Conservation (phyloP, 2,113 vertebrate species). For the Lamprotornis superbus region DNA sequence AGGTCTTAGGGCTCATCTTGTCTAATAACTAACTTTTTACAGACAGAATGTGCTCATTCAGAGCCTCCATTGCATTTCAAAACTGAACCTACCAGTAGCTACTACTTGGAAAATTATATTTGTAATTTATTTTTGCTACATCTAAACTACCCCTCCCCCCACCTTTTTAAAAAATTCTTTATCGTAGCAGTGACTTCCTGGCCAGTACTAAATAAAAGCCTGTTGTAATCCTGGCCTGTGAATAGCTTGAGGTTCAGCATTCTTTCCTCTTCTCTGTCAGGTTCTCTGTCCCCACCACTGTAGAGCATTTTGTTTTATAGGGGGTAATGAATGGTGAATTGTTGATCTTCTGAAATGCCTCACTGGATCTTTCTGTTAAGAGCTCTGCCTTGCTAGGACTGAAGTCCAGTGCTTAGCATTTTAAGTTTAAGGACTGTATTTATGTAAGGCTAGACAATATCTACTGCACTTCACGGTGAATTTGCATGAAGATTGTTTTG, state of each 20-base stretch:
- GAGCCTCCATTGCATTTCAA: neutral
- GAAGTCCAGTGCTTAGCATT: neutral
- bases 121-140: neutral
- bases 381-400: neutral
- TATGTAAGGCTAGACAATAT: neutral
- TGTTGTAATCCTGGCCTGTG: neutral
- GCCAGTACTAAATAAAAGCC: neutral
- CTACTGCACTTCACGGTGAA: neutral
- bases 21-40: neutral
- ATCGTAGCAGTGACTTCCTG: neutral
- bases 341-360: neutral
- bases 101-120: neutral
- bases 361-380: neutral
- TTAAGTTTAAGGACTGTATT: neutral
- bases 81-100: neutral
- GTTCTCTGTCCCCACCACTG: neutral
- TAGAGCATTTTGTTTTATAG: neutral
- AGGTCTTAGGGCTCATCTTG: neutral
- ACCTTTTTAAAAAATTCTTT: neutral
- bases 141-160: neutral
- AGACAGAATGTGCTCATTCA: neutral
- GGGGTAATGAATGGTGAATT: neutral
- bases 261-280: constrained; percentile 5
- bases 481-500: neutral
- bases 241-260: constrained; percentile 8